Evolutionary conservation across 2,888 invertebrate species (phyloP).

Genomic region (Diploptera punctata): DNA sequence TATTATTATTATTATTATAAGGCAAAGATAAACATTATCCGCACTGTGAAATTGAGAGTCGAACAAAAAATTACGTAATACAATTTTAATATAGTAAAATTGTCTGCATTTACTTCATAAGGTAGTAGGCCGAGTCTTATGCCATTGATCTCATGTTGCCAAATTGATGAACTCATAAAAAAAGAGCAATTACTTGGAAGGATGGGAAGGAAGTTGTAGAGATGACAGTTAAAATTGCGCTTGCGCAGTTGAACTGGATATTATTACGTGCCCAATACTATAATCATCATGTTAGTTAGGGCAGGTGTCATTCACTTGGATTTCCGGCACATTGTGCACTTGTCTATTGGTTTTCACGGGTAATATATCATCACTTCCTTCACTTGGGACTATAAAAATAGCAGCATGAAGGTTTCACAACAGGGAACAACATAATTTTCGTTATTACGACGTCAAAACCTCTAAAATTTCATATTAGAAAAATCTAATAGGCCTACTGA

Average conservation of each 20-base stretch:
- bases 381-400: neutral
- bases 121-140: too few relatives aligned
- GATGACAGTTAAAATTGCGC: slow-evolving; percentile 1
- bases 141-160: too few relatives aligned
- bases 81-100: too few relatives aligned
- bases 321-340: slow-evolving; percentile 20
- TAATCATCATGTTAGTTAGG: slow-evolving; percentile 3
- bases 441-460: slow-evolving; percentile 12
- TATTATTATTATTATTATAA: too few relatives aligned
- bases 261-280: neutral
- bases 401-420: neutral
- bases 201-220: neutral
- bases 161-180: too few relatives aligned
- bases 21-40: too few relatives aligned
- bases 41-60: too few relatives aligned
- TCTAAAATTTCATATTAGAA: too few relatives aligned
- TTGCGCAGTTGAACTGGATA: neutral
- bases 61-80: too few relatives aligned
- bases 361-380: slow-evolving; percentile 12
- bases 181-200: neutral
- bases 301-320: slow-evolving; percentile 15
- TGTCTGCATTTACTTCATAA: too few relatives aligned
- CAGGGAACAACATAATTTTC: slow-evolving; percentile 4
- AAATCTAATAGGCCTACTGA: too few relatives aligned
- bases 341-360: slow-evolving; percentile 1